Percentiles rank a stretch among this genome's conserved stretches.
These are phyloP conservation scores for Adoxophyes honmai DNA, from an alignment of 1,140 invertebrate genomes.

Conservation along the genomic window DNA sequence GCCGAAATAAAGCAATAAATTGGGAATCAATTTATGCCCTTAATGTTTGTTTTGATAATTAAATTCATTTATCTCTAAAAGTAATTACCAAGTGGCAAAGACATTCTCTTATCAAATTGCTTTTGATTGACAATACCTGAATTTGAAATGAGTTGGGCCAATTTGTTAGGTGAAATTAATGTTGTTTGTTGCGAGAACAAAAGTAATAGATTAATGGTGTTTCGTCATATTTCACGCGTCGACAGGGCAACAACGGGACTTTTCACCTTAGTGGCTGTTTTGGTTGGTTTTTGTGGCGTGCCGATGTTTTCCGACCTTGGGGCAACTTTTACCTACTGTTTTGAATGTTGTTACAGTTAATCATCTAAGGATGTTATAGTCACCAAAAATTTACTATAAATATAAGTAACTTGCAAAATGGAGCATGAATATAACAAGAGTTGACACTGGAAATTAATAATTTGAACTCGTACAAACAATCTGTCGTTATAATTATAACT, in stretches of 20 bases:
- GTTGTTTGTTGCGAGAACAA: conserved; percentile 3
- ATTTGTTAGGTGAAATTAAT: neutral
- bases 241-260: neutral
- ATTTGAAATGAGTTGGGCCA: neutral
- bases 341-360: too few species aligned
- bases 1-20: conserved; percentile 15
- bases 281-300: neutral
- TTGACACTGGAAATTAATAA: too few species aligned
- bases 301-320: neutral
- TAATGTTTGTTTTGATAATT: conserved; percentile 12
- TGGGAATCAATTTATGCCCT: conserved; percentile 4
- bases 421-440: too few species aligned
- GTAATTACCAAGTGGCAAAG: conserved; percentile 12
- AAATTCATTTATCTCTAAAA: conserved; percentile 18
- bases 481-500: too few species aligned
- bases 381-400: too few species aligned
- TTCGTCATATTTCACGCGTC: neutral
- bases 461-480: too few species aligned
- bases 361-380: too few species aligned
- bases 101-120: neutral
- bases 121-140: conserved; percentile 5
- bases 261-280: neutral
- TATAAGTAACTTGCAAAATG: too few species aligned
- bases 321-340: too few species aligned
- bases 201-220: conserved; percentile 9